These are phyloP conservation scores for Rhabdomys dilectus DNA, from an alignment of 2,113 vertebrate genomes.

Conservation along the genomic window DNA sequence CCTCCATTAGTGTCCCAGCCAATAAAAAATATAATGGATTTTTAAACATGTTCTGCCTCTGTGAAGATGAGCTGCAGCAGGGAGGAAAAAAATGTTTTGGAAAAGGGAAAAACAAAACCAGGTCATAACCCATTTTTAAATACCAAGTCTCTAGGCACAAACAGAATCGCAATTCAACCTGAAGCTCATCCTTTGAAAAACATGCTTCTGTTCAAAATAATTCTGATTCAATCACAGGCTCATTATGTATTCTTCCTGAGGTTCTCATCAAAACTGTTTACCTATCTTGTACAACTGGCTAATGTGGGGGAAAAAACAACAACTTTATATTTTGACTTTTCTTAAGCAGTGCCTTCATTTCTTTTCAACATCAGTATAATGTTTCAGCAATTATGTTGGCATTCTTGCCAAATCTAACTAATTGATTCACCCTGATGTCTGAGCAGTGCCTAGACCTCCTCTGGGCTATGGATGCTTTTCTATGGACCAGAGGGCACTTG, in stretches of 20 bases:
- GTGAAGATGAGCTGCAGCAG: conserved; percentile 77
- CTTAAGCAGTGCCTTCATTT: conserved; percentile 82
- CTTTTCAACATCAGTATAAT: conserved; percentile 73
- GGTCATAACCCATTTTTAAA: conserved; percentile 83
- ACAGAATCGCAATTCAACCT: conserved; percentile 90
- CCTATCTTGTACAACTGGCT: conserved; percentile 85
- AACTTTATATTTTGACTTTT: conserved; percentile 81
- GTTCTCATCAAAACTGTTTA: conserved; percentile 85
- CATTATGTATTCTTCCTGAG: conserved; percentile 85
- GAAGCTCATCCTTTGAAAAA: conserved; percentile 84
- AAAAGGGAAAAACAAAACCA: conserved; percentile 77
- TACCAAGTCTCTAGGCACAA: conserved; percentile 85
- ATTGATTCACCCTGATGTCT: conserved; percentile 57
- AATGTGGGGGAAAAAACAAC: conserved; percentile 75
- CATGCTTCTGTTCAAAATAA: conserved; percentile 89
- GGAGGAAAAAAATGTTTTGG: conserved; percentile 77
- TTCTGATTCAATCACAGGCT: conserved; percentile 88
- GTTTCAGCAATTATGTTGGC: conserved; percentile 51
- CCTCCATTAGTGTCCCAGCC: conserved; percentile 90
- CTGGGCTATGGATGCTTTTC: conserved; percentile 30
- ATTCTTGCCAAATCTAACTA: conserved; percentile 65
- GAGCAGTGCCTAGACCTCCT: background rate
- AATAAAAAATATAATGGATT: conserved; percentile 91
- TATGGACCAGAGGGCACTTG: background rate
- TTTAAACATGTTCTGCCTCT: conserved; percentile 84